phyloP scores from a whole-genome alignment of 1,140 invertebrate genomes.

The Lamellibrachia luymesi region DNA sequence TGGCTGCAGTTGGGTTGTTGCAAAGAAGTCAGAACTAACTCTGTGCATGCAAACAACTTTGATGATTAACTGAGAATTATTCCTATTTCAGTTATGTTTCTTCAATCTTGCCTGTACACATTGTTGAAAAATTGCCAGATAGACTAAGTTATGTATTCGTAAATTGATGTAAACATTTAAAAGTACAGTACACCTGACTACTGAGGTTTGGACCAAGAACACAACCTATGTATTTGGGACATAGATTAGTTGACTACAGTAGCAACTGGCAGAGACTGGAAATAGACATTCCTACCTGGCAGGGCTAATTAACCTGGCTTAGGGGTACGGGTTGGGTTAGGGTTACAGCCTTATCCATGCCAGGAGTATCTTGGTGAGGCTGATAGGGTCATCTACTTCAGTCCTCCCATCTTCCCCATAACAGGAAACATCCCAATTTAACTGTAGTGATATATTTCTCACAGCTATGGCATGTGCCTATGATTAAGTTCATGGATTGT shows the following conservation, averaged over 20 bases:
- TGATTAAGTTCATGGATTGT: background rate
- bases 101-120: too few relatives aligned
- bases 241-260: background rate
- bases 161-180: too few relatives aligned
- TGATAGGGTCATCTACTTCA: background rate
- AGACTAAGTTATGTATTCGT: too few relatives aligned
- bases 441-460: background rate
- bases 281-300: background rate
- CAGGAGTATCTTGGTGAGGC: background rate
- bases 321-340: background rate
- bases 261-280: background rate
- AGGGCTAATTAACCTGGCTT: background rate
- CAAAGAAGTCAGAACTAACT: too few relatives aligned
- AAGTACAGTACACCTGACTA: too few relatives aligned
- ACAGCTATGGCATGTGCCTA: background rate
- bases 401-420: background rate
- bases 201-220: too few relatives aligned
- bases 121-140: too few relatives aligned
- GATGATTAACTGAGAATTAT: too few relatives aligned
- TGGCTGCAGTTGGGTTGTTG: too few relatives aligned
- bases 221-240: background rate
- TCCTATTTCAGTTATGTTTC: too few relatives aligned
- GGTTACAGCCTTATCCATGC: background rate
- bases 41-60: too few relatives aligned
- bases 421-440: background rate